These are phyloP conservation scores for Autographa pulchrina DNA, from an alignment of 2,888 invertebrate species.

Conservation along the genomic window DNA sequence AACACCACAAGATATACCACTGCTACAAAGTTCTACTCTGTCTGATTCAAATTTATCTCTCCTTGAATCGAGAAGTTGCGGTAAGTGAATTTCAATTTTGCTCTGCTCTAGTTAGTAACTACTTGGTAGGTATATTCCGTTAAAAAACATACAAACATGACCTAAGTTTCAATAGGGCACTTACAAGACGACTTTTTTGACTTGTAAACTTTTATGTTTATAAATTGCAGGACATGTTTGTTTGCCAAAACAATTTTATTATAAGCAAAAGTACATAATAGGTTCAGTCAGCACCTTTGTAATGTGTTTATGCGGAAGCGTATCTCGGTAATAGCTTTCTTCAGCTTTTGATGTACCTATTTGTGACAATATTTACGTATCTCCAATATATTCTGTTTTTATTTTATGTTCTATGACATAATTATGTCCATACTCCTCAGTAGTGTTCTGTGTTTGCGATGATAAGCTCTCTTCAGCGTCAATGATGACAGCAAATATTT, in stretches of 20 bases:
- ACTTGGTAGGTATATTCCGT: neutral
- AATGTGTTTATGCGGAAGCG: too few relatives aligned
- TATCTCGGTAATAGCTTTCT: too few relatives aligned
- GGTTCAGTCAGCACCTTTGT: neutral
- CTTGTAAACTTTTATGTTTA: too few relatives aligned
- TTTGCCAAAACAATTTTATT: neutral
- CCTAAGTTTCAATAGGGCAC: too few relatives aligned
- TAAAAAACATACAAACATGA: too few relatives aligned
- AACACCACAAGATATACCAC: neutral
- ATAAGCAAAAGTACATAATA: neutral
- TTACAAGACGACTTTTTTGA: too few relatives aligned
- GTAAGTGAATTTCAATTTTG: conserved; percentile 28
- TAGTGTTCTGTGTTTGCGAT: conserved; percentile 55
- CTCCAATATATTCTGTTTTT: conserved; percentile 76
- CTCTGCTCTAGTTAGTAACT: neutral
- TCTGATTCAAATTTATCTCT: conserved; percentile 6
- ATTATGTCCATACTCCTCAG: conserved; percentile 41
- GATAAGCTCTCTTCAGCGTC: conserved; percentile 81
- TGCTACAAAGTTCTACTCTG: conserved; percentile 15
- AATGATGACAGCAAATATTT: conserved; percentile 83
- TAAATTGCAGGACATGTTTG: neutral
- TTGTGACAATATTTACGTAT: conserved; percentile 44
- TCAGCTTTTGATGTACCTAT: too few relatives aligned
- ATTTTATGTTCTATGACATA: conserved; percentile 71
- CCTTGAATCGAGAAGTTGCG: conserved; percentile 10